Evolutionary conservation across 2,113 vertebrate genomes (phyloP), one percentile per base, ranked within the genome.

Genomic region (Campylomormyrus tamandua): DNA sequence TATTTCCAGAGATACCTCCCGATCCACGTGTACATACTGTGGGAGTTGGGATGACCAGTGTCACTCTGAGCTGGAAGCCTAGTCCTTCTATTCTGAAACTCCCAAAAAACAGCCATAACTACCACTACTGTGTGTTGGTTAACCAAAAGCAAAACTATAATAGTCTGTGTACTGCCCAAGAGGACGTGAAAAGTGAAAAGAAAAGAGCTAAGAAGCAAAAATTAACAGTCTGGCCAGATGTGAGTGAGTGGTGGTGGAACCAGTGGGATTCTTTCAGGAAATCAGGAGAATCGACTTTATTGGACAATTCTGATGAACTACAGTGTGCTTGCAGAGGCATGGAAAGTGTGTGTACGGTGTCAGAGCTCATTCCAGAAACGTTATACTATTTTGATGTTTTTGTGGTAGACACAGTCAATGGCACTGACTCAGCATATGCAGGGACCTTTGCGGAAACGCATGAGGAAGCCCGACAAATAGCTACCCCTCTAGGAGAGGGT

Each of bases 321-420:
- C 95, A 93, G 89, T 97, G 97, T 90, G 93, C 92, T 21, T 98
- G 97, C 53, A 88, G 94, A 83, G 97, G 96, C 13, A 94, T 95
- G 9, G 97, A 94, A 92, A 98, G 94, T 21, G 96, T 95, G 0
- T 97, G 97, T 93, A 97, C 96, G 0, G 93, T 98, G 87, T 95
- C 96, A 0, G 96, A 93, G 4, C 96, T 98, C 87, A 94, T 95
- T 49, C 96, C 97, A 4, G 95, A 95, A 91, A 97, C 95, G 1
- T 95, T 95, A 87, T 98, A 98, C 91, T 97, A 97, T 93, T 97
- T 98, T 39, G 97, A 98, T 0, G 93, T 98, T 13, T 98, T 98
- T 83, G 95, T 96, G 70, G 94, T 97, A 0, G 97, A 98, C 83
- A 93, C 93, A 85, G 89, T 96, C 21, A 97, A 97, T 1, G 95